Conservation (phyloP, 2,797 vertebrate genomes). For the Tympanoctomys barrerae region DNA sequence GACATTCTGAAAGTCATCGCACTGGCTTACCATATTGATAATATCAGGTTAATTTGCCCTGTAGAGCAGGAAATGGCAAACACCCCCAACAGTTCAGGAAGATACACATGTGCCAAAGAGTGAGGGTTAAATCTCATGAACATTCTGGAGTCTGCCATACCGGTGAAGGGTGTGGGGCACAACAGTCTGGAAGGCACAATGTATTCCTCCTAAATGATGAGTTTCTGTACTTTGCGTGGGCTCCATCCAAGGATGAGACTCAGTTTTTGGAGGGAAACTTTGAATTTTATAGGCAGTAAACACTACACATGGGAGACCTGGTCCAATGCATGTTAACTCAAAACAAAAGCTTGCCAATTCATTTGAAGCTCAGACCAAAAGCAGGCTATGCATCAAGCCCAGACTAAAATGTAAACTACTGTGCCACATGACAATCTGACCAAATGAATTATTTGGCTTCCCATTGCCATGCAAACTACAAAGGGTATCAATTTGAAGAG, state of each 20-base stretch:
- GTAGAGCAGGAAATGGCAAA: slow-evolving; percentile 40
- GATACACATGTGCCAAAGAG: not conserved
- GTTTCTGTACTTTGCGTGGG: not conserved
- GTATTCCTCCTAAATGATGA: not conserved
- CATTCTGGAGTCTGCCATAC: not conserved
- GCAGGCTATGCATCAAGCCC: not conserved
- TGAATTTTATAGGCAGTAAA: not conserved
- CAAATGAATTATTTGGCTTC: not conserved
- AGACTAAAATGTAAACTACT: not conserved
- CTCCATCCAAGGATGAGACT: not conserved
- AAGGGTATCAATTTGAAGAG: not conserved
- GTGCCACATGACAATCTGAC: not conserved
- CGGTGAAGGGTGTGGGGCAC: not conserved
- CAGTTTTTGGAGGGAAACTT: not conserved
- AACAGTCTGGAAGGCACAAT: not conserved
- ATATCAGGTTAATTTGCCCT: not conserved
- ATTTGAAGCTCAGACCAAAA: not conserved
- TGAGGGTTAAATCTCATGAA: not conserved
- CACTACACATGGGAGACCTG: not conserved
- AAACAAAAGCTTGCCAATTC: not conserved
- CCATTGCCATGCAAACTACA: not conserved
- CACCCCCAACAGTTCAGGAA: not conserved
- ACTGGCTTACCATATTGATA: not conserved
- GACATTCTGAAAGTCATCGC: slow-evolving; percentile 8
- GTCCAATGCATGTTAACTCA: not conserved